Evolutionary conservation across 2,797 vertebrate genomes (phyloP), one percentile per base, ranked within the genome.

Genomic region (Crenuchus spilurus): DNA sequence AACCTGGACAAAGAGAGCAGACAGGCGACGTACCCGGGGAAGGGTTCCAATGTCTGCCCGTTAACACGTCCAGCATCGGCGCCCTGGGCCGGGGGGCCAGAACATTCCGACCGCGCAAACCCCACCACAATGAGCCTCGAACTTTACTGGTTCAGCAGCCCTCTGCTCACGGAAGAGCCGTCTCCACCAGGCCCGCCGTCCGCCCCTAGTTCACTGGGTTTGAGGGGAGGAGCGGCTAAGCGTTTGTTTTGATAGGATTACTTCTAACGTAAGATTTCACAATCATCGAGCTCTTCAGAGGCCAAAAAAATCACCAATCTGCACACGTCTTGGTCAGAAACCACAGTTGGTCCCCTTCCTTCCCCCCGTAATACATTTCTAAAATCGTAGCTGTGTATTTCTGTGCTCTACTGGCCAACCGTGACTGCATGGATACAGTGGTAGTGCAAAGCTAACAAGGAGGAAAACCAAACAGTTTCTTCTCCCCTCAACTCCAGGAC

Each of bases 61-160:
- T 82, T 83, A 80, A 80, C 81, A 80, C 78, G 60, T 77, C 57
- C 61, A 72, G 58, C 64, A 64, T 54, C 33, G 33, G 35, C 33
- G 44, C 44, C 71, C 54, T 55, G 67, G 54, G 76, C 60, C 44
- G 37, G 72, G 61, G 73, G 72, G 75, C 61, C 64, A 37, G 46
- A 80, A 76, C 6, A 42, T 80, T 82, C 76, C 60, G 7, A 72
- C 71, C 65, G 46, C 74, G 74, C 51, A 69, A 74, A 75, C 63
- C 54, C 69, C 64, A 39, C 60, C 68, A 60, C 82, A 74, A 72
- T 33, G 77, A 77, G 58, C 52, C 55, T 60, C 24, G n/a, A 73
- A 75, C 72, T 66, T 57, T 26, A 66, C 79, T 44, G 58, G 69
- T 77, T 72, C 54, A 22, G 68, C 70, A 58, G 66, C 44, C 72